These are phyloP conservation scores for Brevipalpus yothersi DNA, from an alignment of 1,140 invertebrate genomes.

Conservation along the genomic window DNA sequence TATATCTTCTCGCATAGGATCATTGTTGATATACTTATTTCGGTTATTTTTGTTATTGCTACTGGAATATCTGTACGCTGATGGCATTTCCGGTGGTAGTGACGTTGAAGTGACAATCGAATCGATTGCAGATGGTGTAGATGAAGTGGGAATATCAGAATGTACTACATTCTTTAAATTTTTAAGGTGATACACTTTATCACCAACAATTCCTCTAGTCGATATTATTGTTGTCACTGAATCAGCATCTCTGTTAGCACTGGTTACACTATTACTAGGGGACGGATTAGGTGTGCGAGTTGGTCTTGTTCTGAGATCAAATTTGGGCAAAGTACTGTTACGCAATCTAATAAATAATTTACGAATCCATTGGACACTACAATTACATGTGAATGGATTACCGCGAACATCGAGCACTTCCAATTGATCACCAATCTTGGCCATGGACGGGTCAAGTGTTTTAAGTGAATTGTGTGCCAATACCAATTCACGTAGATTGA, in stretches of 20 bases:
- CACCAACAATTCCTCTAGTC: too few species aligned
- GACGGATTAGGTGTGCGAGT: background rate
- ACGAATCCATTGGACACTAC: background rate
- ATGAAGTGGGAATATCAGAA: too few species aligned
- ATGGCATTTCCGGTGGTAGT: background rate
- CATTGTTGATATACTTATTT: background rate
- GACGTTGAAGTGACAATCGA: too few species aligned
- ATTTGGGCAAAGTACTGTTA: background rate
- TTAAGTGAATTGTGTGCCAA: background rate
- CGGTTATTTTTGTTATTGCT: background rate
- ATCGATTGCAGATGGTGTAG: too few species aligned
- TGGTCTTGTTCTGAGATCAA: background rate
- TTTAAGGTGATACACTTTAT: too few species aligned
- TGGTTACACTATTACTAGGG: too few species aligned
- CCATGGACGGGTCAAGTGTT: background rate
- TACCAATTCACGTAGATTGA: background rate
- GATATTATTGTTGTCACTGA: too few species aligned
- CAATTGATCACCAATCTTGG: background rate
- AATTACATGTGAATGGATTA: conserved; percentile 1
- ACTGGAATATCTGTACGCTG: background rate
- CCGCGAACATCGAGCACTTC: background rate
- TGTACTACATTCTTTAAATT: too few species aligned
- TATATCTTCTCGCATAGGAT: background rate
- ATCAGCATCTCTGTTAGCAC: too few species aligned
- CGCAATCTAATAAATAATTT: background rate